Evolutionary conservation across 1,140 invertebrate species (phyloP).

Genomic region (Hyposmocoma kahamanoa): DNA sequence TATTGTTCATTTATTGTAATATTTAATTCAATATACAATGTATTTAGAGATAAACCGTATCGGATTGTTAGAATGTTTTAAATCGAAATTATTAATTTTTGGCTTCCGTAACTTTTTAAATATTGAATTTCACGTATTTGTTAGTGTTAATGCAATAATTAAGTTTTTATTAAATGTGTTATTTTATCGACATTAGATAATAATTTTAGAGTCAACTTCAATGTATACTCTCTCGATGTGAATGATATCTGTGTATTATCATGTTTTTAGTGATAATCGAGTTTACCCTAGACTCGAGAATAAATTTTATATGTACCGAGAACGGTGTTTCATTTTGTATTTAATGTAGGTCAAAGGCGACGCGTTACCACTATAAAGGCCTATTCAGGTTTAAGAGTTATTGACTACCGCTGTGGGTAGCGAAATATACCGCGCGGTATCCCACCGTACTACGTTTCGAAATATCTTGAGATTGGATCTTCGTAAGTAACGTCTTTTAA

Average conservation of each 20-base stretch:
- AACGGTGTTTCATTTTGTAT: no score
- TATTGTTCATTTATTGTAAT: constrained; percentile 22
- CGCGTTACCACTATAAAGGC: no score
- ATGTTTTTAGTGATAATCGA: constrained; percentile 52
- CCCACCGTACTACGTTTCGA: no score
- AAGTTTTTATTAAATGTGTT: not conserved
- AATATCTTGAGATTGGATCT: no score
- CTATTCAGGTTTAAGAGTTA: no score
- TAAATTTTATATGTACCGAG: constrained; percentile 65
- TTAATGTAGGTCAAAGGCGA: no score
- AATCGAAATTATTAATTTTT: constrained; percentile 23
- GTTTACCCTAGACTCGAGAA: constrained; percentile 52
- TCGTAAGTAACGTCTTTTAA: no score
- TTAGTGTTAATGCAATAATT: not conserved
- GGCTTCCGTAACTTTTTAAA: constrained; percentile 36
- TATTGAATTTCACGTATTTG: not conserved
- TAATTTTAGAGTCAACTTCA: no score
- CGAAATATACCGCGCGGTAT: no score
- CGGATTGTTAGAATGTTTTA: constrained; percentile 24
- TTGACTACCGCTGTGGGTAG: no score
- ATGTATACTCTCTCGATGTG: not conserved
- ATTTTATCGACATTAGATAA: not conserved
- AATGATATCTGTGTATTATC: constrained; percentile 46
- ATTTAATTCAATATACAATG: constrained; percentile 39
- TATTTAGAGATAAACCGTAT: constrained; percentile 29